Evolutionary conservation across 2,113 vertebrate species (phyloP), one percentile per base, ranked within the genome.

Genomic region (Nycticebus coucang): DNA sequence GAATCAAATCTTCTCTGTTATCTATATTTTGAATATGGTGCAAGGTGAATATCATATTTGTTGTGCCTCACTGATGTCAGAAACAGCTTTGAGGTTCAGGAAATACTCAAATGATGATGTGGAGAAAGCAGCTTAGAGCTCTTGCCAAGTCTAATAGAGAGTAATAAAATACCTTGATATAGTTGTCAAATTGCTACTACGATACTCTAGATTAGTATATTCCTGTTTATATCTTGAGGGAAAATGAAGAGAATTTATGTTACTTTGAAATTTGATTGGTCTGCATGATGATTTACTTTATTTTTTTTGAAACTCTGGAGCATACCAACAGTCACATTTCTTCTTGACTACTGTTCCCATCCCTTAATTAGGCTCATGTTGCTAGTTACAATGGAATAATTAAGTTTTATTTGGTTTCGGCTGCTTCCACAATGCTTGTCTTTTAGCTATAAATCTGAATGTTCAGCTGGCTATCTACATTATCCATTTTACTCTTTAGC

Each of bases 361-460:
- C 83, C 59, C 71, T 87, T 94, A 95, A 83, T 79, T 50, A 85
- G 50, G 91, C 62, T 87, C 86, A 35, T 95, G 89, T 81, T 89
- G 68, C 85, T 96, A 10, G 59, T 93, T 95, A 93, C 55, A 95
- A 14, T 90, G 66, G 87, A 93, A 59, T 90, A 89, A 94, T 96
- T 91, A 94, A 66, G 95, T 53, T 92, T 85, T 91, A 0, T 69
- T 45, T 74, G 30, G 22, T 79, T 91, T 75, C 81, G 33, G 62
- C 78, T 94, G 82, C 35, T 78, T 91, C 81, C 72, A 22, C 53
- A 60, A 5, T 50, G 69, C 74, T 72, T 71, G 45, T 22, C 19
- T 91, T 96, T 87, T 59, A 89, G 86, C 86, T 93, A 28, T 45
- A 64, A 91, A 82, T 89, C 66, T 37, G 71, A 75, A 24, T 89